phyloP scores from a whole-genome alignment of 2,113 vertebrate species.

The Nibea coibor region DNA sequence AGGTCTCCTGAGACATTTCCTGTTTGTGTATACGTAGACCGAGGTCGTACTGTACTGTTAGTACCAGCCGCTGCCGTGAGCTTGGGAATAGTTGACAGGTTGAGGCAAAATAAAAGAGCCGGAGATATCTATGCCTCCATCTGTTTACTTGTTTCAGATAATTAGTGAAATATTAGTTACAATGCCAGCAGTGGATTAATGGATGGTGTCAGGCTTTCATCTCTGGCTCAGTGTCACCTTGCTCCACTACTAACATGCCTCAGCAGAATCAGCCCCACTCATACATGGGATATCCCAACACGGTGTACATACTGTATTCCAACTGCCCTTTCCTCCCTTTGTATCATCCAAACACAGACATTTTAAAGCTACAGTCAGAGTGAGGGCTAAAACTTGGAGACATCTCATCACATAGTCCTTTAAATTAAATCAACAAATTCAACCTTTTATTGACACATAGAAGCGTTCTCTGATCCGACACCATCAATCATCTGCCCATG shows the following conservation, averaged over 20 bases:
- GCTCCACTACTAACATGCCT: constrained; percentile 29
- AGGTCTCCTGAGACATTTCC: constrained; percentile 49
- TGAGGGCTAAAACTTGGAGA: background rate
- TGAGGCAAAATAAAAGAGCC: constrained; percentile 28
- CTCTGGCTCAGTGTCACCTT: constrained; percentile 50
- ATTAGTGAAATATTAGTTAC: constrained; percentile 57
- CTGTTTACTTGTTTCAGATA: constrained; percentile 51
- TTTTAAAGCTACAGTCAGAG: background rate
- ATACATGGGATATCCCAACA: constrained; percentile 38
- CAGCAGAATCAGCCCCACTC: constrained; percentile 27
- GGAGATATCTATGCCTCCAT: constrained; percentile 48
- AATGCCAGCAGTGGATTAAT: constrained; percentile 49
- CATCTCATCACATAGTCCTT: background rate
- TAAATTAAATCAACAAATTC: background rate
- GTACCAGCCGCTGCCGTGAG: constrained; percentile 33
- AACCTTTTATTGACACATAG: no score
- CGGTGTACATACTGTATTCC: constrained; percentile 32
- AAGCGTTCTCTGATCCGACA: background rate
- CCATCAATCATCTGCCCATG: no score
- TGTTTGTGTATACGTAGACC: background rate
- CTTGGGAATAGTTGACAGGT: constrained; percentile 48
- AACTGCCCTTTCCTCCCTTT: constrained; percentile 11
- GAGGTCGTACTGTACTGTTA: constrained; percentile 34
- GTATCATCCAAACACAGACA: constrained; percentile 1
- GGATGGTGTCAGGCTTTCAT: constrained; percentile 44